These are phyloP conservation scores for Lipotes vexillifer DNA, from an alignment of 2,113 vertebrate species.

Conservation along the genomic window DNA sequence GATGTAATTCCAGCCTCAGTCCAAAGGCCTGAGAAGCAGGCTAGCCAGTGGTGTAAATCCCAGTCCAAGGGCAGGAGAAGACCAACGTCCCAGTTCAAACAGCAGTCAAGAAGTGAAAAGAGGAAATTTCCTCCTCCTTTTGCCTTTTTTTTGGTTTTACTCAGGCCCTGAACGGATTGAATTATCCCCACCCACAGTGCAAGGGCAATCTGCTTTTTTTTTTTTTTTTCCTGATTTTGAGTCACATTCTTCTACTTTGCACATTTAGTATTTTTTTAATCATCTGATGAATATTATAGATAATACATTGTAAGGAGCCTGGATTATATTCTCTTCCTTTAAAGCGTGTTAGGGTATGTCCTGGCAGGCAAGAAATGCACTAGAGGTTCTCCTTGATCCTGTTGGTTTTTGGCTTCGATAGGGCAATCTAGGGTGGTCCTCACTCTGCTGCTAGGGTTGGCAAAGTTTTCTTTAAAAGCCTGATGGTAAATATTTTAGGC, in stretches of 20 bases:
- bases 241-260: not conserved
- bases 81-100: too few relatives aligned
- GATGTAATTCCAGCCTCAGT: too few relatives aligned
- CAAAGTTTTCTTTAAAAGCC: not conserved
- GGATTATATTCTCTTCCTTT: not conserved
- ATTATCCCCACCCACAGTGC: too few relatives aligned
- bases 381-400: not conserved
- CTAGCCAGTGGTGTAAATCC: too few relatives aligned
- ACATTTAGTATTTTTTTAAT: not conserved
- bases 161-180: too few relatives aligned
- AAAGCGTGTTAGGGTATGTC: not conserved
- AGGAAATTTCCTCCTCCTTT: too few relatives aligned
- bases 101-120: too few relatives aligned
- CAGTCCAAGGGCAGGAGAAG: too few relatives aligned
- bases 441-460: not conserved
- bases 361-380: not conserved
- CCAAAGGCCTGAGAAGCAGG: too few relatives aligned
- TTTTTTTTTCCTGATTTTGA: not conserved
- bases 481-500: not conserved
- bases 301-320: not conserved
- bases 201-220: too few relatives aligned
- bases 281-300: not conserved
- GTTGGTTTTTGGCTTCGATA: not conserved
- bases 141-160: too few relatives aligned
- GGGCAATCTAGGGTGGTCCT: not conserved